A percentile compares a stretch with the other conserved stretches of the same genome.
phyloP scores from a whole-genome alignment of 2,888 invertebrate species.

The Platerodrilus igneus region DNA sequence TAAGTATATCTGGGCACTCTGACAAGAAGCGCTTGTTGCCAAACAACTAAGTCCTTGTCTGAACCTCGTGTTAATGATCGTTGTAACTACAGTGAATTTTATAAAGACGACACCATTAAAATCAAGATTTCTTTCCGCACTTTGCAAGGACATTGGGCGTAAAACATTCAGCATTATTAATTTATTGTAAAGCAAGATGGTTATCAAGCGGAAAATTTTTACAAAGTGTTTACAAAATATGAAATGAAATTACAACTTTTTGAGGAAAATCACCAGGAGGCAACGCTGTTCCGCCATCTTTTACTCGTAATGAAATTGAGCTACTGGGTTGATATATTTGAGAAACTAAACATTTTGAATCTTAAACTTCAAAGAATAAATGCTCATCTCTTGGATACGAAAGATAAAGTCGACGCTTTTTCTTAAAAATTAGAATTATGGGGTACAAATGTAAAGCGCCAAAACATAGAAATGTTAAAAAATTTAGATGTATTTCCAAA shows the following conservation, averaged over 20 bases:
- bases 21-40: constrained; percentile 1
- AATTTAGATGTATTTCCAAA: constrained; percentile 8
- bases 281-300: constrained; percentile 13
- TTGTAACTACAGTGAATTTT: constrained; percentile 16
- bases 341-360: constrained; percentile 20
- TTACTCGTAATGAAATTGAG: constrained; percentile 18
- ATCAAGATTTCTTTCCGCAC: constrained; percentile 16
- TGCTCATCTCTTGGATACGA: constrained; percentile 15
- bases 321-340: constrained; percentile 24
- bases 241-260: constrained; percentile 17
- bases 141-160: constrained; percentile 21
- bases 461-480: constrained; percentile 6
- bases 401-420: constrained; percentile 16
- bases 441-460: constrained; percentile 14
- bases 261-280: constrained; percentile 14
- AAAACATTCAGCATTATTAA: constrained; percentile 22
- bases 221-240: constrained; percentile 17
- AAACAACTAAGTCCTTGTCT: constrained; percentile 5
- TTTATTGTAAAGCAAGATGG: constrained; percentile 23
- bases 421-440: no score
- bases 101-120: constrained; percentile 20
- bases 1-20: no score
- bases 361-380: constrained; percentile 15
- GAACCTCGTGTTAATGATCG: constrained; percentile 6
- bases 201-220: constrained; percentile 23